A percentile compares a stretch with the other conserved stretches of the same genome.
These are phyloP conservation scores for Leptodactylus fuscus DNA, from an alignment of 2,113 vertebrate species.

Conservation along the genomic window DNA sequence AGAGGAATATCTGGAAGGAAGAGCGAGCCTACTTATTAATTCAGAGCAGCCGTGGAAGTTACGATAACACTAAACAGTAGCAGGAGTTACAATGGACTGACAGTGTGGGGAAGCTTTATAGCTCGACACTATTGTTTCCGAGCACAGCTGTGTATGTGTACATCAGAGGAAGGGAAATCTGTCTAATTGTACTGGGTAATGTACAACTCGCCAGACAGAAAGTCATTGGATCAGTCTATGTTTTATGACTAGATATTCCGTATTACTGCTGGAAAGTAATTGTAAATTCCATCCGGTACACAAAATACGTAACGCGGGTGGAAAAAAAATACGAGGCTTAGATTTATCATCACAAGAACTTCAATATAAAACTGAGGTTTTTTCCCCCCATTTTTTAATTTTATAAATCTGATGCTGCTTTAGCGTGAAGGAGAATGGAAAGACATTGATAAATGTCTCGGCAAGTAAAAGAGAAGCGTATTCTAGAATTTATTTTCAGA, in stretches of 20 bases:
- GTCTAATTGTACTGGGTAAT: conserved; percentile 6
- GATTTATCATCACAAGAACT: conserved; percentile 25
- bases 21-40: neutral
- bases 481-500: conserved; percentile 54
- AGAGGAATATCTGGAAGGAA: conserved; percentile 5
- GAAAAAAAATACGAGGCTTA: conserved; percentile 38
- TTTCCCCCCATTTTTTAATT: conserved; percentile 24
- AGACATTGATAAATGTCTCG: conserved; percentile 57
- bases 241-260: conserved; percentile 1
- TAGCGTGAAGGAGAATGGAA: conserved; percentile 49
- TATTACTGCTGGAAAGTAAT: conserved; percentile 24
- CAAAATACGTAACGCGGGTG: conserved; percentile 4
- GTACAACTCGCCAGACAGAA: conserved; percentile 18
- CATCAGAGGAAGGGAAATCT: conserved; percentile 20
- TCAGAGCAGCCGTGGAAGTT: neutral
- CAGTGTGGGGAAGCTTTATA: conserved; percentile 15
- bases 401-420: conserved; percentile 53
- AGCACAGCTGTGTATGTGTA: conserved; percentile 22
- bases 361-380: conserved; percentile 29
- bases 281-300: conserved; percentile 10
- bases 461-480: conserved; percentile 29
- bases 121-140: neutral
- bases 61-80: conserved; percentile 10
- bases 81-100: conserved; percentile 17
- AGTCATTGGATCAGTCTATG: conserved; percentile 2